Evolutionary conservation across 2,797 vertebrate genomes (phyloP).

Genomic region (Silurus lanzhouensis): DNA sequence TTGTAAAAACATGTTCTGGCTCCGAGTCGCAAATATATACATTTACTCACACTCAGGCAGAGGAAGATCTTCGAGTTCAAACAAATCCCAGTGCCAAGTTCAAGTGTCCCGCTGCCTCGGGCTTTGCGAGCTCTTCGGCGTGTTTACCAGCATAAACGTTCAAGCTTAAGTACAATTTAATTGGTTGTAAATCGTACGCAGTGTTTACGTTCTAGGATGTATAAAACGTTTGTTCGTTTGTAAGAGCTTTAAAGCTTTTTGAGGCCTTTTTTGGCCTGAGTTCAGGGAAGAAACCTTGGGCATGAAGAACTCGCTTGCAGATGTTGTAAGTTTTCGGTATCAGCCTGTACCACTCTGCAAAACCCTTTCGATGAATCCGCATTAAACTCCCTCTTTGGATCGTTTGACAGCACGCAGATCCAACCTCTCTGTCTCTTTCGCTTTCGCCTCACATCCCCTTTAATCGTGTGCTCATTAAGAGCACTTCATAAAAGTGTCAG

Average conservation of each 20-base stretch:
- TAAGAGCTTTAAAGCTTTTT: constrained; percentile 78
- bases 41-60: constrained; percentile 63
- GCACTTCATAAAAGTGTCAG: constrained; percentile 99
- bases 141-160: constrained; percentile 88
- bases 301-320: constrained; percentile 80
- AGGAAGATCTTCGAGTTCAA: constrained; percentile 57
- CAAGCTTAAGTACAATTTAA: constrained; percentile 87
- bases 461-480: constrained; percentile 97
- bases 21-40: constrained; percentile 45
- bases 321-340: constrained; percentile 83
- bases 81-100: constrained; percentile 65
- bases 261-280: constrained; percentile 72
- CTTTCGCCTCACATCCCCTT: constrained; percentile 70
- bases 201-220: constrained; percentile 87
- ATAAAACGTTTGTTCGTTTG: constrained; percentile 85
- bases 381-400: constrained; percentile 68
- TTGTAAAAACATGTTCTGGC: constrained; percentile 72
- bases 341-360: constrained; percentile 85
- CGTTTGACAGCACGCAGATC: constrained; percentile 46
- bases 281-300: constrained; percentile 76
- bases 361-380: constrained; percentile 75
- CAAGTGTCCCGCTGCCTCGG: constrained; percentile 78
- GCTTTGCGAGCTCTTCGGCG: constrained; percentile 81
- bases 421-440: constrained; percentile 45
- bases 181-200: constrained; percentile 87